Evolutionary conservation across 2,888 invertebrate species (phyloP).

Genomic region (Venusia cambrica): DNA sequence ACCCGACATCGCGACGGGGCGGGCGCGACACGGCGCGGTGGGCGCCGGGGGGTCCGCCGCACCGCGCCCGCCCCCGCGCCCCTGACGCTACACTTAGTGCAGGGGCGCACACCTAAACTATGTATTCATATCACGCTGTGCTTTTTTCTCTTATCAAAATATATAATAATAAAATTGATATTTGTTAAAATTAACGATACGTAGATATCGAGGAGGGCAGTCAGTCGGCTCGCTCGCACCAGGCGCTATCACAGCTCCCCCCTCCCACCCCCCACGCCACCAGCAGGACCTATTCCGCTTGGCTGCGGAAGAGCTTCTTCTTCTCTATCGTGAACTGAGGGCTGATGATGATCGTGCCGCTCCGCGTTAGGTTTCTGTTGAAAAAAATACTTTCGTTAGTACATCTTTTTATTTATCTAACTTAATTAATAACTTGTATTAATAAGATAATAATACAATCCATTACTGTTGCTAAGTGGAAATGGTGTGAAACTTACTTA

Average conservation of each 20-base stretch:
- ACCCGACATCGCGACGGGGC: constrained; percentile 54
- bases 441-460: too few species aligned
- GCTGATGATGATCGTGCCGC: constrained; percentile 94
- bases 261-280: constrained; percentile 42
- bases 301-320: constrained; percentile 93
- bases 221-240: constrained; percentile 72
- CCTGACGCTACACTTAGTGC: constrained; percentile 46
- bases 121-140: constrained; percentile 82
- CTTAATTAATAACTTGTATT: too few species aligned
- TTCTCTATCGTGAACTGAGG: constrained; percentile 94
- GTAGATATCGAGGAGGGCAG: constrained; percentile 77
- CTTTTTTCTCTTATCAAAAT: constrained; percentile 79
- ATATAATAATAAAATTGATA: constrained; percentile 81
- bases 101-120: constrained; percentile 69
- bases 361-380: constrained; percentile 89
- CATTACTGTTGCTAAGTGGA: too few species aligned
- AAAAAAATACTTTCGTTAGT: constrained; percentile 40
- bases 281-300: too few species aligned
- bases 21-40: constrained; percentile 56
- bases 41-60: constrained; percentile 48
- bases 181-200: constrained; percentile 78
- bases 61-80: constrained; percentile 38
- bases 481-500: constrained; percentile 84
- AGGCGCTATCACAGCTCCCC: constrained; percentile 49
- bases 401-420: too few species aligned